These are phyloP conservation scores for Cyprinus carpio DNA, from an alignment of 2,113 vertebrate genomes.

Conservation along the genomic window DNA sequence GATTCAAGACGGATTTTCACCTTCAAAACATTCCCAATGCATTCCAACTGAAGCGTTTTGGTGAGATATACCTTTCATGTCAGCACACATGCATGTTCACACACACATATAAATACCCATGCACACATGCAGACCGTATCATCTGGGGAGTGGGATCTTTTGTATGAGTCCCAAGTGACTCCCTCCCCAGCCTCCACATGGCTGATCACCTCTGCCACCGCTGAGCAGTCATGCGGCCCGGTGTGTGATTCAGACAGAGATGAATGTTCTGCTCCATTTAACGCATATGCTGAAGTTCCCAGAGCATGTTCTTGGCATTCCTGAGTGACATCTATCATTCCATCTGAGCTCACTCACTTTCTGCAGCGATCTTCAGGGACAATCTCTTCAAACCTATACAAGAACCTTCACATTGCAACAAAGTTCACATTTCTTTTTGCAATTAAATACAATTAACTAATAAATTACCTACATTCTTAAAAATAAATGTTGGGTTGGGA, in stretches of 20 bases:
- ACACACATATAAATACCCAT: neutral
- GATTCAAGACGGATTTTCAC: conserved; percentile 12
- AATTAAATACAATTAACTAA: too few relatives aligned
- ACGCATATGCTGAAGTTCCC: conserved; percentile 40
- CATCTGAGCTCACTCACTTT: conserved; percentile 38
- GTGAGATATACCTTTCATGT: neutral
- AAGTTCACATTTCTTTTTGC: too few relatives aligned
- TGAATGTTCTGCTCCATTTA: conserved; percentile 58
- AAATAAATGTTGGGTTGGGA: too few relatives aligned
- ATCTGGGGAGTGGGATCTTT: conserved; percentile 19
- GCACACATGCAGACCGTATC: neutral
- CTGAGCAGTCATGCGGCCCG: conserved; percentile 48
- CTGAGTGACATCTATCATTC: conserved; percentile 51
- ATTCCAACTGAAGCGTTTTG: neutral
- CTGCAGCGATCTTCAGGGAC: conserved; percentile 17
- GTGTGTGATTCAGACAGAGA: conserved; percentile 46
- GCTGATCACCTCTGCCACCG: conserved; percentile 33
- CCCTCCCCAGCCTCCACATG: conserved; percentile 14
- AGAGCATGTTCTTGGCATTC: conserved; percentile 41
- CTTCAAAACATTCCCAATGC: conserved; percentile 4
- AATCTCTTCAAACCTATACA: neutral
- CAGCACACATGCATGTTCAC: neutral
- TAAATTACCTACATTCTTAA: too few relatives aligned
- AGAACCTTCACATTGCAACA: too few relatives aligned
- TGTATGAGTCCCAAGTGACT: conserved; percentile 36